phyloP scores from a whole-genome alignment of 2,888 invertebrate species.

The Aspidiotus rigidus region DNA sequence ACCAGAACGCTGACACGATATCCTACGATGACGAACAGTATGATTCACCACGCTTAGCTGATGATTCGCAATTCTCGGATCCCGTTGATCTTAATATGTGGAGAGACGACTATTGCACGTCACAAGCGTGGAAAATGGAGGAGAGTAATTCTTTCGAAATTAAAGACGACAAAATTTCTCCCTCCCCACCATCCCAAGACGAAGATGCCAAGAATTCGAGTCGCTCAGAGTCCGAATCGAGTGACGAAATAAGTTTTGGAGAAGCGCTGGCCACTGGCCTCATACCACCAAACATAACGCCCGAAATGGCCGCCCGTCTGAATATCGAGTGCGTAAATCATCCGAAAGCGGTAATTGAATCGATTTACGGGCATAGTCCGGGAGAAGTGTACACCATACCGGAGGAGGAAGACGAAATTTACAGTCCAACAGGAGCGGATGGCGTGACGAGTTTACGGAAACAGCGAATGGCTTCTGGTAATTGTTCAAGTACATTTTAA shows the following conservation, averaged over 20 bases:
- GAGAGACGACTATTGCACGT: neutral
- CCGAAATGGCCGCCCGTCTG: conserved; percentile 35
- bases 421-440: conserved; percentile 45
- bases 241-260: conserved; percentile 36
- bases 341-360: conserved; percentile 34
- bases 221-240: conserved; percentile 36
- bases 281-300: conserved; percentile 32
- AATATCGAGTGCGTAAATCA: conserved; percentile 30
- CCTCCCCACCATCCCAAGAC: conserved; percentile 17
- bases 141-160: conserved; percentile 6
- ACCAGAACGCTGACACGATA: too few species aligned
- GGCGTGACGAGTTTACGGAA: conserved; percentile 45
- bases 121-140: neutral
- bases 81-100: too few species aligned
- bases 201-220: conserved; percentile 25
- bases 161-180: conserved; percentile 22
- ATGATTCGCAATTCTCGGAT: too few species aligned
- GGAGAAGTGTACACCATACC: conserved; percentile 48
- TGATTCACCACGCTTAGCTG: too few species aligned
- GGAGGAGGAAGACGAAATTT: conserved; percentile 47
- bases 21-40: too few species aligned
- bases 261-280: conserved; percentile 33
- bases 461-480: conserved; percentile 34
- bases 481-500: neutral
- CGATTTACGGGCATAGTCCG: conserved; percentile 44